Evolutionary conservation across 37 sponge, comb jelly and placozoan genomes (phyloP).

Genomic region (Halichondria panicea): DNA sequence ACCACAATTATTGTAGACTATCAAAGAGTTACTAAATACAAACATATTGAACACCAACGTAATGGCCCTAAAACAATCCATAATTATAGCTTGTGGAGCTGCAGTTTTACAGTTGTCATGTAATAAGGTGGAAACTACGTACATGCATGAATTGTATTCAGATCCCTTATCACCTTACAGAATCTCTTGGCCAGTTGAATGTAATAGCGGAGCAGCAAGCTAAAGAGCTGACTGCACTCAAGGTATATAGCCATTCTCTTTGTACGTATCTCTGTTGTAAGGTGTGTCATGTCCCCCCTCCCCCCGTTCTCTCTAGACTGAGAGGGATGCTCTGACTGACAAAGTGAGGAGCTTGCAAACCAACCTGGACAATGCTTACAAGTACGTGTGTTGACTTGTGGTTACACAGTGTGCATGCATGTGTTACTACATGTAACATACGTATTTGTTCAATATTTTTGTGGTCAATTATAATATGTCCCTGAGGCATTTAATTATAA

Average conservation of each 20-base stretch:
- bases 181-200: conserved; percentile 73
- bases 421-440: neutral
- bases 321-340: conserved; percentile 58
- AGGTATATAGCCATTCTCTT: conserved; percentile 44
- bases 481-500: too few relatives aligned
- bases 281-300: neutral
- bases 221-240: conserved; percentile 60
- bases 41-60: too few relatives aligned
- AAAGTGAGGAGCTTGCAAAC: conserved; percentile 72
- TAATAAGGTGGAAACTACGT: too few relatives aligned
- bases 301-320: conserved; percentile 28
- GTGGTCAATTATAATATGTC: neutral
- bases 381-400: conserved; percentile 17
- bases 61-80: too few relatives aligned
- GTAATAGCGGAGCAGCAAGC: conserved; percentile 77
- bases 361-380: conserved; percentile 85
- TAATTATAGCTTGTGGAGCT: too few relatives aligned
- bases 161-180: conserved; percentile 20
- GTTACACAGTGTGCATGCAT: neutral
- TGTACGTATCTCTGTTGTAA: neutral
- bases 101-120: too few relatives aligned
- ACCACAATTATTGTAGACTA: too few relatives aligned
- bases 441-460: neutral
- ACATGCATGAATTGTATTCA: too few relatives aligned
- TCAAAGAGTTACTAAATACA: too few relatives aligned